Evolutionary conservation across 2,797 vertebrate species (phyloP).

Genomic region (Sebastes iracundus): DNA sequence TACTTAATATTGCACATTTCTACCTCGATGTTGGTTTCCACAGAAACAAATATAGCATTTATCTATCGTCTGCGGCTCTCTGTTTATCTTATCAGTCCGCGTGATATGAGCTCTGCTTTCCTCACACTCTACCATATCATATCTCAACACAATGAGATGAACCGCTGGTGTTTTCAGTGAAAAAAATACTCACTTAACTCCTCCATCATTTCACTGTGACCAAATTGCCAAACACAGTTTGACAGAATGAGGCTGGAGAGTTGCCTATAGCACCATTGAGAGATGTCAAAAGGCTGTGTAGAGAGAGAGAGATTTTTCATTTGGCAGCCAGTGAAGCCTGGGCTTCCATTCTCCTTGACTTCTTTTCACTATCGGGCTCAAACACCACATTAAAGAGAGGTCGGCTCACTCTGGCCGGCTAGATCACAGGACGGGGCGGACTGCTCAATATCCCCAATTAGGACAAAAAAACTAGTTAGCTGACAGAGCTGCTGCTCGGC

Average conservation of each 20-base stretch:
- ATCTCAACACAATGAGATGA: conserved; percentile 14
- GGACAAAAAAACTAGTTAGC: conserved; percentile 7
- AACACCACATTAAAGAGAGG: conserved; percentile 22
- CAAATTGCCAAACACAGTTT: conserved; percentile 60
- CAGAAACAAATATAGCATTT: conserved; percentile 1
- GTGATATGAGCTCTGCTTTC: neutral
- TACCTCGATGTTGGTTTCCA: neutral
- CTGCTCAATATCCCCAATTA: conserved; percentile 41
- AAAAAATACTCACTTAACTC: conserved; percentile 18
- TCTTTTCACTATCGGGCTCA: conserved; percentile 15
- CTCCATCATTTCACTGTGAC: conserved; percentile 54
- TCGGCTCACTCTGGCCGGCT: neutral
- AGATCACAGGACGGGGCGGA: conserved; percentile 27
- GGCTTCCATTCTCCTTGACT: conserved; percentile 27
- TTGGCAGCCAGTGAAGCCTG: conserved; percentile 30
- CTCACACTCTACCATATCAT: conserved; percentile 1
- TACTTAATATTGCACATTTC: conserved; percentile 14
- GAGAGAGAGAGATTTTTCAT: conserved; percentile 43
- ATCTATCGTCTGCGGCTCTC: neutral
- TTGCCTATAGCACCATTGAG: conserved; percentile 54
- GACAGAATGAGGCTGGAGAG: conserved; percentile 65
- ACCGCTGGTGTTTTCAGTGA: conserved; percentile 12
- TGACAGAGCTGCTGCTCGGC: conserved; percentile 12
- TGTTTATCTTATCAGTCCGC: neutral
- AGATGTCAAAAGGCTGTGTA: conserved; percentile 48